Evolutionary conservation across 2,888 invertebrate species (phyloP).

Genomic region (Diaperis boleti): DNA sequence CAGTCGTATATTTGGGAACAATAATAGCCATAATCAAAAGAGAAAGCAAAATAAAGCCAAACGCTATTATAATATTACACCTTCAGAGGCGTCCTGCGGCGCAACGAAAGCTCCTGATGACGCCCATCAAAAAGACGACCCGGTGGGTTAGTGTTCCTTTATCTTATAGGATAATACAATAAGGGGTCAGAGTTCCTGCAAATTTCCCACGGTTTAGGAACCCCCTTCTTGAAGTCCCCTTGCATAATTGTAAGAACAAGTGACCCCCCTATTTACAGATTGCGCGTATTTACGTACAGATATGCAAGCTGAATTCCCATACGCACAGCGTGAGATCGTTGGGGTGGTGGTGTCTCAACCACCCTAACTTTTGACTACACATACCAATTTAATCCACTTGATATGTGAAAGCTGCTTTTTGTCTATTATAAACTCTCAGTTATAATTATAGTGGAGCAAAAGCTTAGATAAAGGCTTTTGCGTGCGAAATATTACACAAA

Average conservation of each 20-base stretch:
- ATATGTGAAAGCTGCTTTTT: conserved; percentile 40
- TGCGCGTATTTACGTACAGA: conserved; percentile 51
- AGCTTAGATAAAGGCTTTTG: conserved; percentile 6
- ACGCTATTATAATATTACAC: conserved; percentile 30
- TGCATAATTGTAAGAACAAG: conserved; percentile 49
- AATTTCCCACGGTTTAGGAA: conserved; percentile 42
- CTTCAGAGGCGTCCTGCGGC: conserved; percentile 36
- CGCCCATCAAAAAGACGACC: conserved; percentile 41
- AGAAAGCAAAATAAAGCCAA: conserved; percentile 29
- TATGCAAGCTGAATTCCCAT: conserved; percentile 53
- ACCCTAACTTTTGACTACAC: conserved; percentile 51
- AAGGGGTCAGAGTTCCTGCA: conserved; percentile 41
- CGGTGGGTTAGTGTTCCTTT: conserved; percentile 40
- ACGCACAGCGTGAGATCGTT: conserved; percentile 54
- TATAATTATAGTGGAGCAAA: background rate
- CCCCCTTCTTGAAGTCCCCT: conserved; percentile 43
- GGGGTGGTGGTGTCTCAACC: conserved; percentile 53
- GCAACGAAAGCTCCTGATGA: conserved; percentile 34
- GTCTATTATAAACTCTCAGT: conserved; percentile 30
- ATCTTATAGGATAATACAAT: conserved; percentile 36
- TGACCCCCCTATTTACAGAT: conserved; percentile 50
- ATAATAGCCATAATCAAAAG: conserved; percentile 15
- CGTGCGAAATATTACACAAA: no score
- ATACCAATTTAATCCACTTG: conserved; percentile 41
- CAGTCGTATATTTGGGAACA: background rate